phyloP scores from a whole-genome alignment of 2,888 invertebrate genomes.

The Caenorhabditis panamensis region DNA sequence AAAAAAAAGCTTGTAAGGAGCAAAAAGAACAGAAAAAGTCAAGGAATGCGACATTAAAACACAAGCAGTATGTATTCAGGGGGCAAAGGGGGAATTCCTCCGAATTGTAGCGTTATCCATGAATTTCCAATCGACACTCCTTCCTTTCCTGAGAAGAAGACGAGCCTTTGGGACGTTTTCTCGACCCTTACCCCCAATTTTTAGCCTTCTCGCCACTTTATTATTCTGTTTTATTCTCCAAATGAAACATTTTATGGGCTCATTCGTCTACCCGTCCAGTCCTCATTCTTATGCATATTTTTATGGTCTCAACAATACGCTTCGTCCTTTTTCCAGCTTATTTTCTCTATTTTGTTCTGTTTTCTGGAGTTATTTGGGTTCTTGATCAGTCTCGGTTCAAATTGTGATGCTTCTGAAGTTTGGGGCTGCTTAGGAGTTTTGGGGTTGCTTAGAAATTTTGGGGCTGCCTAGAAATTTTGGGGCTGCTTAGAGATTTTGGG shows the following conservation, averaged over 20 bases:
- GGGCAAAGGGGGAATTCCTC: background rate
- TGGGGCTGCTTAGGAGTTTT: too few species aligned
- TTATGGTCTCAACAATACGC: background rate
- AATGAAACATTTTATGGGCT: slow-evolving; percentile 40
- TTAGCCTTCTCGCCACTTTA: slow-evolving; percentile 36
- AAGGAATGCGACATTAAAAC: slow-evolving; percentile 46
- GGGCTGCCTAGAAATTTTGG: too few species aligned
- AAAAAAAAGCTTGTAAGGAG: background rate
- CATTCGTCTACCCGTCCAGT: slow-evolving; percentile 11
- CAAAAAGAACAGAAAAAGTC: slow-evolving; percentile 5
- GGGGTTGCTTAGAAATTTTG: too few species aligned
- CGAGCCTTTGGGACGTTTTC: background rate
- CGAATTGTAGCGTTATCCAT: slow-evolving; percentile 38
- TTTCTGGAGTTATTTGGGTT: background rate
- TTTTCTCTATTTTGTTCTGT: background rate
- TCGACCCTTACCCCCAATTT: slow-evolving; percentile 35
- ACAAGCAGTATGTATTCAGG: slow-evolving; percentile 12
- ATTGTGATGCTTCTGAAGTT: too few species aligned
- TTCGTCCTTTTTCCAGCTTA: background rate
- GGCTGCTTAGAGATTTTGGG: too few species aligned
- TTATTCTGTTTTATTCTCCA: slow-evolving; percentile 11
- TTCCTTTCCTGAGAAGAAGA: slow-evolving; percentile 15
- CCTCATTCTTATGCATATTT: slow-evolving; percentile 29
- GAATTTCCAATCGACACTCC: slow-evolving; percentile 45
- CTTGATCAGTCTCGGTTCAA: too few species aligned